Base-by-base conservation (phyloP, 2,113 vertebrate species). In the Hydrolagus affinis region DNA sequence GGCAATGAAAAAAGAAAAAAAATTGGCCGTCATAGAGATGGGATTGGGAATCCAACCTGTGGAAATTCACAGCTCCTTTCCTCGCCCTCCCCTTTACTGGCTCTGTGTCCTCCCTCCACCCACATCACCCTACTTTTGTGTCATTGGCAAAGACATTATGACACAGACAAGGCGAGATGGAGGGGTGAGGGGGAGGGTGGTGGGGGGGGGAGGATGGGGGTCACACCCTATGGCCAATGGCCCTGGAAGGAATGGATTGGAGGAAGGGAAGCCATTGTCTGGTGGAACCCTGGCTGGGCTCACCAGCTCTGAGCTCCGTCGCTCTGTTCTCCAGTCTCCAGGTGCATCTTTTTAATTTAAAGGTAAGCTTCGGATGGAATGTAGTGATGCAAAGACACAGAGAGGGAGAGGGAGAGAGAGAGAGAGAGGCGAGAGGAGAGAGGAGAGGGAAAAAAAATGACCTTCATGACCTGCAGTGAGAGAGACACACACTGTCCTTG, bases 331-430 rank as follows among this genome's bases (percentile, higher is more conserved):
- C 32, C 30, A 83, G 78, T 83, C 32, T 83, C 78, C 78, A 83
- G 62, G 78, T 83, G 78, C 78, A 83, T 83, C 78, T 83, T 83
- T 83, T 83, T 66, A 83, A 83, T 83, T 83, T 66, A 68, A 83
- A 83, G 78, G 11, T 83, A 83, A n/a, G 66, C 78, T 32, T 83
- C 60, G 66, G 30, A 32, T 83, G 60, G 78, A 83, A 83, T 83
- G 78, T 60, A 28, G 17, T 83, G 78, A 83, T 66, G 78, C 60
- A 83, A 32, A 83, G 57, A 17, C 23, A 83, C 66, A 83, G 66
- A 30, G n/a, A 8, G 1, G 25, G 59, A 17, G 21, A 66, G 62
- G 77, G 77, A 28, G 60, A 3, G 4, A 66, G 77, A 8, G 0
- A 3, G 17, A 30, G 17, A 30, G 66, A 25, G 60, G 23, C 15